phyloP scores from a whole-genome alignment of 2,797 vertebrate genomes.

The Mus caroli region DNA sequence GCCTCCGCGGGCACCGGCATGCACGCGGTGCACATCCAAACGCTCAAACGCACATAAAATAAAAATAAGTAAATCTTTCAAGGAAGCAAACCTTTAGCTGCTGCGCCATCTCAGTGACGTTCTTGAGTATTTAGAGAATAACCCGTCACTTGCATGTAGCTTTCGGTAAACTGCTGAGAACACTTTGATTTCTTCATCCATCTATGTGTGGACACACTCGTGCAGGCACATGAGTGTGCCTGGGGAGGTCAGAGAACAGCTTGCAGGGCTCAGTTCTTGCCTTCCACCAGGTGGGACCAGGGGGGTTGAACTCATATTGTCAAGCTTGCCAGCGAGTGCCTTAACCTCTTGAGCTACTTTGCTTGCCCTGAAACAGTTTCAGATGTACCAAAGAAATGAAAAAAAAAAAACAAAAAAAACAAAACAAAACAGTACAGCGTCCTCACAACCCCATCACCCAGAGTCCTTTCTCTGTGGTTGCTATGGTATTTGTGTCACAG shows the following conservation, averaged over 20 bases:
- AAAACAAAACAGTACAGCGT: neutral
- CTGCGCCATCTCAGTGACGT: neutral
- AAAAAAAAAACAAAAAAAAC: neutral
- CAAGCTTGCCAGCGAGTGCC: no score
- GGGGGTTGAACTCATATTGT: neutral
- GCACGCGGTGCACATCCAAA: neutral
- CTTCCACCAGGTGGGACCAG: neutral
- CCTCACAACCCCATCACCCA: neutral
- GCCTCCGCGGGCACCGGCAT: neutral
- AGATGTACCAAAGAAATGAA: neutral
- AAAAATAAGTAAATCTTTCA: neutral
- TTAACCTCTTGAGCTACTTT: neutral
- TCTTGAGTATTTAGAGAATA: neutral
- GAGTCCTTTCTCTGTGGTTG: neutral
- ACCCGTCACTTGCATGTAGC: neutral
- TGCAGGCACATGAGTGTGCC: neutral
- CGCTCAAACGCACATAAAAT: neutral
- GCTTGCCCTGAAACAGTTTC: neutral
- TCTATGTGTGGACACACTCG: no score
- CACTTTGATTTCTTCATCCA: neutral
- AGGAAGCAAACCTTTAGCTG: no score
- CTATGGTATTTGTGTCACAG: neutral
- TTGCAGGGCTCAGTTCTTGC: no score
- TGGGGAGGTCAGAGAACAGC: neutral
- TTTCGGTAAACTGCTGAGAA: neutral